These are phyloP conservation scores for Andrena marginata DNA, from an alignment of 2,888 invertebrate species.

Conservation along the genomic window DNA sequence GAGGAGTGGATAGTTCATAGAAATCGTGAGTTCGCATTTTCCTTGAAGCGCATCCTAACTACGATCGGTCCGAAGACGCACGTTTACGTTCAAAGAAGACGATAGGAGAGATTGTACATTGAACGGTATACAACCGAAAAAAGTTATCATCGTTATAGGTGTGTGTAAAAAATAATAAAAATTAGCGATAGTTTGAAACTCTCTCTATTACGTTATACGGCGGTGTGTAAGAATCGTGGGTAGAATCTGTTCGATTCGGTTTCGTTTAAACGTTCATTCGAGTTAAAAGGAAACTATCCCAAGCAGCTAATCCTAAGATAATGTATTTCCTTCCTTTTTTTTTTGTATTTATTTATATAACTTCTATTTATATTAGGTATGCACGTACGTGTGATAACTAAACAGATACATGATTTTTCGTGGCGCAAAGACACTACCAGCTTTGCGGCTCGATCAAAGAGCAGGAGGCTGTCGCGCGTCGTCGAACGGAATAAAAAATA, in stretches of 20 bases:
- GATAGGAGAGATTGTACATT: slow-evolving; percentile 78
- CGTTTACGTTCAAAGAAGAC: slow-evolving; percentile 74
- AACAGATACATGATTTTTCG: slow-evolving; percentile 82
- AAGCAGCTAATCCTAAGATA: slow-evolving; percentile 85
- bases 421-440: slow-evolving; percentile 73
- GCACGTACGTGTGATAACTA: slow-evolving; percentile 83
- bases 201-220: slow-evolving; percentile 73
- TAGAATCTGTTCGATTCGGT: slow-evolving; percentile 63
- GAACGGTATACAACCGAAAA: slow-evolving; percentile 77
- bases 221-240: slow-evolving; percentile 59
- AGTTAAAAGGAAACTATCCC: slow-evolving; percentile 81
- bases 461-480: slow-evolving; percentile 77
- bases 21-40: slow-evolving; percentile 54
- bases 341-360: slow-evolving; percentile 78
- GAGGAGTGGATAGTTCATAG: slow-evolving; percentile 13
- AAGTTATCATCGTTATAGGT: slow-evolving; percentile 76
- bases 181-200: slow-evolving; percentile 78
- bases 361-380: slow-evolving; percentile 84
- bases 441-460: slow-evolving; percentile 78
- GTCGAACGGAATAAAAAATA: slow-evolving; percentile 14
- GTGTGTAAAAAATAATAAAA: slow-evolving; percentile 83
- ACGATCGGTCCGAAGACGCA: slow-evolving; percentile 72
- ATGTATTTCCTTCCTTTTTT: slow-evolving; percentile 80
- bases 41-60: slow-evolving; percentile 76
- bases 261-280: slow-evolving; percentile 65